These are phyloP conservation scores for Lynx canadensis DNA, from an alignment of 2,113 vertebrate species.

Conservation along the genomic window DNA sequence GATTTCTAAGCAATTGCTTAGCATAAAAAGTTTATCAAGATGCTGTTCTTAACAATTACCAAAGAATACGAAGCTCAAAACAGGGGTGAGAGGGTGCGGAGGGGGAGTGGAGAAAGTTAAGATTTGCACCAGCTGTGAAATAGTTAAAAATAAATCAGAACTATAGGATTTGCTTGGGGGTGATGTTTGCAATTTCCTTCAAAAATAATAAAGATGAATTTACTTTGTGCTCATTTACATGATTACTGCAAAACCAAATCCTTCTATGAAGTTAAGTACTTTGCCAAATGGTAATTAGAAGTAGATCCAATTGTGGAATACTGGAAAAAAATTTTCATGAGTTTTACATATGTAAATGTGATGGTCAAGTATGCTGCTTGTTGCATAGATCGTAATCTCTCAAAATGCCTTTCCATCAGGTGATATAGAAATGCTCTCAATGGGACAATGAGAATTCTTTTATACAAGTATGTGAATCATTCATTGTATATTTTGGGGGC, in stretches of 20 bases:
- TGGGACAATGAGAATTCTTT: constrained; percentile 23
- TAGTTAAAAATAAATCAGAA: constrained; percentile 55
- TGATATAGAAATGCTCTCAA: constrained; percentile 29
- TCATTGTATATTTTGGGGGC: not conserved
- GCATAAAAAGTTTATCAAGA: constrained; percentile 3
- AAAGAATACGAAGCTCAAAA: constrained; percentile 44
- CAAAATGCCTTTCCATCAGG: constrained; percentile 60
- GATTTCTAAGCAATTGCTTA: constrained; percentile 22
- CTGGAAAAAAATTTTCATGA: constrained; percentile 69
- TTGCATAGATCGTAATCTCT: constrained; percentile 64
- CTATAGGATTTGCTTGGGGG: constrained; percentile 55
- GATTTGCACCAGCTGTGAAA: constrained; percentile 24
- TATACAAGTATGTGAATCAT: constrained; percentile 14
- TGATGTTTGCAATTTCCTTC: constrained; percentile 57
- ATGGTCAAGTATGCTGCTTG: constrained; percentile 72
- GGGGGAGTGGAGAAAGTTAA: constrained; percentile 18
- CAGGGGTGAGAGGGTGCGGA: not conserved
- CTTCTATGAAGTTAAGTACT: constrained; percentile 72
- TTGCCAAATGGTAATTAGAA: constrained; percentile 83
- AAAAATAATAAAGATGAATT: constrained; percentile 71
- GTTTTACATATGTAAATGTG: constrained; percentile 77
- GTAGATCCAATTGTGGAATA: constrained; percentile 78
- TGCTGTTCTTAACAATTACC: constrained; percentile 40
- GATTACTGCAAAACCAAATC: constrained; percentile 67
- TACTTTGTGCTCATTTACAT: constrained; percentile 69